Base-by-base conservation (phyloP, 1,140 invertebrate genomes). In the Pantala flavescens region DNA sequence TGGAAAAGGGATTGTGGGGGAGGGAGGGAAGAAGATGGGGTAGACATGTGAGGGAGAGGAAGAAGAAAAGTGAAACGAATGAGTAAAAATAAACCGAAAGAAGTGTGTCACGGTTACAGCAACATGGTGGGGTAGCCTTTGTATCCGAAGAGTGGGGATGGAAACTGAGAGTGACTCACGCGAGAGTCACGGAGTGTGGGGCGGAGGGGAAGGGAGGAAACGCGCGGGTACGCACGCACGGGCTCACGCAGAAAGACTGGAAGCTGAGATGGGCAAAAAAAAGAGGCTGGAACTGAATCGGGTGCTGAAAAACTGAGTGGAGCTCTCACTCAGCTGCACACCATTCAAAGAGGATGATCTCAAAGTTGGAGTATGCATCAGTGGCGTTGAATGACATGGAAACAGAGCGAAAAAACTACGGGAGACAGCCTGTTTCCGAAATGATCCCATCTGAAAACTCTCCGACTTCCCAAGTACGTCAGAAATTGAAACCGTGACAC, bases 31-130 rank as follows among this genome's bases (percentile, higher is more conserved):
- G 49, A 21, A 14, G 12, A 3, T 3, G 49, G 49, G 49, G 49
- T 19, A 21, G n/a, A 21, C 16, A 63, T 16, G 5, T 5, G 49
- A 63, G 14, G n/a, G 49, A 63, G 49, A 63, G 49, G n/a, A 63
- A 63, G 49, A 63, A 21, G n/a, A 63, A 63, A 21, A 63, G 49
- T 21, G 49, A 63, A 63, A 63, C 49, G 49, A 63, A 63, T 19
- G 49, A 63, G 49, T 63, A 63, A 63, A 63, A 63, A 63, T 63
- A 63, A 63, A 63, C 49, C n/a, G 49, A 21, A 63, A 21, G 49
- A 63, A 63, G 49, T 63, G 49, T 63, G 49, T 63, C 49, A 63
- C 49, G 49, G 49, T 63, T 63, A 63, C 12, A 63, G 49, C 49
- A 21, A 14, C 49, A 19, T 63, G 49, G 49, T 63, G 49, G 49